A percentile compares a stretch with the other conserved stretches of the same genome.
Evolutionary conservation across 2,888 invertebrate genomes (phyloP).

Genomic region (Chymomyza amoena): DNA sequence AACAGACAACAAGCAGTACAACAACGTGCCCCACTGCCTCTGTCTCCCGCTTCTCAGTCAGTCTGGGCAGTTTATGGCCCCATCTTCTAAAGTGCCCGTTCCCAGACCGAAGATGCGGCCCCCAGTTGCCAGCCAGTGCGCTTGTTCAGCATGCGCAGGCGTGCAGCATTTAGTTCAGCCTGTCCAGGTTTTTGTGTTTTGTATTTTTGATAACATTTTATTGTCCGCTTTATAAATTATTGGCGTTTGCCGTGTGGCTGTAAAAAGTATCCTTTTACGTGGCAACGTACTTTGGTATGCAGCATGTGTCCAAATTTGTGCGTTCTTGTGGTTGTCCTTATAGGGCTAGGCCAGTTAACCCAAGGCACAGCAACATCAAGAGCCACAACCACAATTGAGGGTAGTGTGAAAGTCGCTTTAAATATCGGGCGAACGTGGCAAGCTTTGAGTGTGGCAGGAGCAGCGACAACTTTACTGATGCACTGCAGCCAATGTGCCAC

Average conservation of each 20-base stretch:
- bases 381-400: constrained; percentile 56
- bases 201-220: constrained; percentile 69
- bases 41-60: neutral
- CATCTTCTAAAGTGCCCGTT: neutral
- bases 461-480: constrained; percentile 9
- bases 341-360: neutral
- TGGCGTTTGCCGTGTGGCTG: constrained; percentile 57
- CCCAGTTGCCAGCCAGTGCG: neutral
- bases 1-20: constrained; percentile 14
- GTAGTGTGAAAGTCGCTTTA: constrained; percentile 72
- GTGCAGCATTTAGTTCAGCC: constrained; percentile 73
- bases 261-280: constrained; percentile 74
- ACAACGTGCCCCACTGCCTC: neutral
- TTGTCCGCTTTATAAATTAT: constrained; percentile 72
- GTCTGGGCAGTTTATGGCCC: neutral
- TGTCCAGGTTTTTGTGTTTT: constrained; percentile 59
- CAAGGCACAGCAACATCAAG: neutral
- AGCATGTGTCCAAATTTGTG: constrained; percentile 70
- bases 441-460: neutral
- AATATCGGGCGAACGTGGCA: constrained; percentile 40
- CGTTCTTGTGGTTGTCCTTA: constrained; percentile 7
- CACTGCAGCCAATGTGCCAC: constrained; percentile 41
- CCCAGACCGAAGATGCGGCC: neutral
- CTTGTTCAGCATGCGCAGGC: constrained; percentile 70
- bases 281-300: constrained; percentile 61